Percentiles rank a stretch among this genome's conserved stretches.
Evolutionary conservation across 2,113 vertebrate genomes (phyloP).

Genomic region (Myotis yumanensis): DNA sequence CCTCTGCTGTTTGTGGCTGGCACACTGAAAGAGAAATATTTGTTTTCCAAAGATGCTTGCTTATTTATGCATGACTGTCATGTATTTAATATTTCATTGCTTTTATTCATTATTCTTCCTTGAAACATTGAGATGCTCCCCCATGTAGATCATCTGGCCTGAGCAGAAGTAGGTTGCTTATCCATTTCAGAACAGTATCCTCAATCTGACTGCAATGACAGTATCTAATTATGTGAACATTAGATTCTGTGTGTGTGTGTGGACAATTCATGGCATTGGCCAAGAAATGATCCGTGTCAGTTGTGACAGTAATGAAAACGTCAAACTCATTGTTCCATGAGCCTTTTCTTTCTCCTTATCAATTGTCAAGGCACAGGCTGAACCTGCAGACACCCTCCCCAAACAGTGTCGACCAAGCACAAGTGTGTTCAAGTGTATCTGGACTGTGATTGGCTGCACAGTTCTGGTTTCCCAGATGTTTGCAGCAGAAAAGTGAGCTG

Average conservation of each 20-base stretch:
- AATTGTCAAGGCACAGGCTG: conserved; percentile 6
- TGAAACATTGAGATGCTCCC: conserved; percentile 8
- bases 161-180: neutral
- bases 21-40: neutral
- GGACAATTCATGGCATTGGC: conserved; percentile 48
- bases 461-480: neutral
- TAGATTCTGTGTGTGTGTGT: neutral
- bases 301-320: conserved; percentile 49
- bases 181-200: neutral
- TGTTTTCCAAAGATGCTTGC: neutral
- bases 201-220: neutral
- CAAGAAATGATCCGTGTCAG: conserved; percentile 43
- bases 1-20: neutral
- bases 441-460: neutral
- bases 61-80: neutral
- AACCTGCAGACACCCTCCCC: neutral
- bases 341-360: conserved; percentile 26
- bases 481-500: neutral
- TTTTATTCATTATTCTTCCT: conserved; percentile 41
- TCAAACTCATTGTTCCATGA: conserved; percentile 29
- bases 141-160: neutral
- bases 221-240: conserved; percentile 62
- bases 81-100: conserved; percentile 32
- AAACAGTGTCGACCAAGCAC: neutral
- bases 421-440: neutral